Conservation (phyloP, 2,797 vertebrate species). For the Coregonus ussuriensis region DNA sequence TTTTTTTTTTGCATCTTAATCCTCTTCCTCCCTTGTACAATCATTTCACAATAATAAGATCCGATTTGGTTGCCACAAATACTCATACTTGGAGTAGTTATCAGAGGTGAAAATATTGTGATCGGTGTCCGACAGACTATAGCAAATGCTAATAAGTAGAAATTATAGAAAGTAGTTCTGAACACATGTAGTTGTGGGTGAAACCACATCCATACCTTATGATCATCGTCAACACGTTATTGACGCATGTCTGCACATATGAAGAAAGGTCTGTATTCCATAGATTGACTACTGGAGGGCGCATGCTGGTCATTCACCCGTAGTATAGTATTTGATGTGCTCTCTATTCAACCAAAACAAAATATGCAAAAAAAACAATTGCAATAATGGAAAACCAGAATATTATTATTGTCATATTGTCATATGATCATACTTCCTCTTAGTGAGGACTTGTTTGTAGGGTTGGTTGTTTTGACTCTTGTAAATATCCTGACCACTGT, state of each 20-base stretch:
- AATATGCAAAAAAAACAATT: background rate
- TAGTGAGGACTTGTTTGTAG: background rate
- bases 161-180: background rate
- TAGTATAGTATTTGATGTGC: background rate
- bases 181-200: background rate
- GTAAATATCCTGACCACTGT: background rate
- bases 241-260: background rate
- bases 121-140: background rate
- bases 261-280: background rate
- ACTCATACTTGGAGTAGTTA: background rate
- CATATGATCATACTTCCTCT: background rate
- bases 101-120: background rate
- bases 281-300: background rate
- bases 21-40: background rate
- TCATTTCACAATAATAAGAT: background rate
- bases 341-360: background rate
- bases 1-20: too few species aligned
- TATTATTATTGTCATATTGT: background rate
- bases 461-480: background rate
- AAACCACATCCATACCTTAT: background rate
- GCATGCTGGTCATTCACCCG: constrained; percentile 12
- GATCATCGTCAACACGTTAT: background rate
- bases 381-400: background rate
- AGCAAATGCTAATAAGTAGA: too few species aligned
- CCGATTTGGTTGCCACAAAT: background rate